These are phyloP conservation scores for Polydrusus tereticollis DNA, from an alignment of 2,888 invertebrate species.

Conservation along the genomic window DNA sequence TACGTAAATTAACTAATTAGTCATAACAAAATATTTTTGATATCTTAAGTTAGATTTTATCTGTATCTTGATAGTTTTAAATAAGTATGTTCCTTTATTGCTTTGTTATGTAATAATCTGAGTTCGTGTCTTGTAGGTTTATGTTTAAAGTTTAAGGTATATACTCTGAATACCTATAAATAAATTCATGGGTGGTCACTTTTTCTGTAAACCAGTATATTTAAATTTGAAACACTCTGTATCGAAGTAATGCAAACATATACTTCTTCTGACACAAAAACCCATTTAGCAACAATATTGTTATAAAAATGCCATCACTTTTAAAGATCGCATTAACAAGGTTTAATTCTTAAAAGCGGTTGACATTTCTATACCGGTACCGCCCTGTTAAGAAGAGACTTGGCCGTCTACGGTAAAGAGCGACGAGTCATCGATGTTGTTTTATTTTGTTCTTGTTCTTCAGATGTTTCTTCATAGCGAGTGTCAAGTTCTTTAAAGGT, in stretches of 20 bases:
- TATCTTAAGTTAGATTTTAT: too few species aligned
- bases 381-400: slow-evolving; percentile 38
- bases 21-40: too few species aligned
- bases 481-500: slow-evolving; percentile 24
- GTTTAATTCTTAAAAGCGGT: slow-evolving; percentile 34
- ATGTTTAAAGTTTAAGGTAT: too few species aligned
- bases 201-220: not conserved
- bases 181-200: too few species aligned
- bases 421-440: slow-evolving; percentile 26
- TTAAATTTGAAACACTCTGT: not conserved
- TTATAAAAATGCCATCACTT: slow-evolving; percentile 25
- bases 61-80: too few species aligned
- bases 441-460: slow-evolving; percentile 26
- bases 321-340: slow-evolving; percentile 30
- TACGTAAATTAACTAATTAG: too few species aligned
- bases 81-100: too few species aligned
- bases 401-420: slow-evolving; percentile 25
- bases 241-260: not conserved
- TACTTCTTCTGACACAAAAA: slow-evolving; percentile 24
- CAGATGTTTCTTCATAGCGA: slow-evolving; percentile 19
- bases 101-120: too few species aligned
- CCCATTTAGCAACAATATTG: slow-evolving; percentile 25
- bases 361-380: slow-evolving; percentile 40
- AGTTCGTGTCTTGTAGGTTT: too few species aligned
- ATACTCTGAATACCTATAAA: too few species aligned